phyloP scores from a whole-genome alignment of 2,113 vertebrate species.

The Corythornis vintsioides region DNA sequence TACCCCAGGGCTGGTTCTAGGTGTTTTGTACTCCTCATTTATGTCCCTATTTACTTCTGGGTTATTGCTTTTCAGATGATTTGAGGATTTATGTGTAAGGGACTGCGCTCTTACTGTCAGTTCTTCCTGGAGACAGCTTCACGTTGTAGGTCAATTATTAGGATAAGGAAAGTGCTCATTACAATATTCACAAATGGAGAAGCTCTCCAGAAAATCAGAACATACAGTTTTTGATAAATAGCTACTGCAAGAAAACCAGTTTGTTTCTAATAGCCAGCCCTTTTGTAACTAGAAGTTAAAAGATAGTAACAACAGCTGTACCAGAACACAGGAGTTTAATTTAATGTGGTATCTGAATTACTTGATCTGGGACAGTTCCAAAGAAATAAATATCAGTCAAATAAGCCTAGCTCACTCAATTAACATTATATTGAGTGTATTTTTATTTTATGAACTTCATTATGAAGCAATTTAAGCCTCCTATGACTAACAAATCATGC shows the following conservation, averaged over 20 bases:
- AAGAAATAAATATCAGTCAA: constrained; percentile 3
- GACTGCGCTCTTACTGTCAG: not conserved
- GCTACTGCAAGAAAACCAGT: not conserved
- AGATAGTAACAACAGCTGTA: not conserved
- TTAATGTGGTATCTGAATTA: not conserved
- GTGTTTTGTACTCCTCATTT: not conserved
- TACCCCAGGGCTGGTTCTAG: not conserved
- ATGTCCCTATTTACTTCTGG: not conserved
- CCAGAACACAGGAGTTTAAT: not conserved
- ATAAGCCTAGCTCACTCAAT: not conserved
- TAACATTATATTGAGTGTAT: not conserved
- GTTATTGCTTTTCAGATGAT: not conserved
- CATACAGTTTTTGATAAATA: not conserved
- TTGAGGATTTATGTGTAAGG: not conserved
- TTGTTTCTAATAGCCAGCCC: not conserved
- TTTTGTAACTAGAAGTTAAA: not conserved
- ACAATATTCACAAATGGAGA: not conserved
- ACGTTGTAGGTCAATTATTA: not conserved
- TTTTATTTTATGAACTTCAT: constrained; percentile 26
- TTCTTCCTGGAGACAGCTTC: not conserved
- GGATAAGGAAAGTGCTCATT: not conserved
- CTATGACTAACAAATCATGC: not conserved
- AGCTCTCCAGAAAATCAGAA: not conserved
- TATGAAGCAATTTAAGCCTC: not conserved
- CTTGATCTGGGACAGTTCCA: constrained; percentile 1